Percentiles rank a stretch among this genome's conserved stretches.
These are phyloP conservation scores for Pangasius macronema DNA, from an alignment of 2,797 vertebrate species.

Conservation along the genomic window DNA sequence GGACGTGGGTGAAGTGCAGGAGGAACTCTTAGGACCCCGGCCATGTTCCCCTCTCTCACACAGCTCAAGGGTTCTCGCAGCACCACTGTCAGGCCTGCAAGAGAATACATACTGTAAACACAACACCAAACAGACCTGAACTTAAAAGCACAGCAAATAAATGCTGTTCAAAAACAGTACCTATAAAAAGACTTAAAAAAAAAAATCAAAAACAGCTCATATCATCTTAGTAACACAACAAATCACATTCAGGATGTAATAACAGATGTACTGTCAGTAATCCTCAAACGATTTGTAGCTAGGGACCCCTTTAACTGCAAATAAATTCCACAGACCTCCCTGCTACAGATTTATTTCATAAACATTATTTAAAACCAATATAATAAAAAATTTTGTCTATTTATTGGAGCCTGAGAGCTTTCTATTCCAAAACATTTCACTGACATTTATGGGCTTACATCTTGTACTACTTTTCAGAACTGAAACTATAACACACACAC, in stretches of 20 bases:
- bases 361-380: background rate
- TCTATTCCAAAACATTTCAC: background rate
- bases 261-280: background rate
- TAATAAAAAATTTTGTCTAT: background rate
- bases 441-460: background rate
- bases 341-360: background rate
- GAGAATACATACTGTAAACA: background rate
- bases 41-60: conserved; percentile 52
- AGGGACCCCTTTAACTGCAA: background rate
- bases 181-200: background rate
- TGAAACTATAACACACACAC: background rate
- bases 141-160: background rate
- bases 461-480: background rate
- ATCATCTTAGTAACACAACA: background rate
- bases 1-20: conserved; percentile 56
- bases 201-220: background rate
- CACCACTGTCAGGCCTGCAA: conserved; percentile 47
- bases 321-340: background rate
- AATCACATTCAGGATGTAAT: background rate
- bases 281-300: background rate
- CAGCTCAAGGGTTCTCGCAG: conserved; percentile 52
- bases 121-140: background rate
- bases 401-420: background rate
- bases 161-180: background rate
- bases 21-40: conserved; percentile 52